Conservation (phyloP, 1,140 invertebrate species). For the Leptinotarsa lineolata region DNA sequence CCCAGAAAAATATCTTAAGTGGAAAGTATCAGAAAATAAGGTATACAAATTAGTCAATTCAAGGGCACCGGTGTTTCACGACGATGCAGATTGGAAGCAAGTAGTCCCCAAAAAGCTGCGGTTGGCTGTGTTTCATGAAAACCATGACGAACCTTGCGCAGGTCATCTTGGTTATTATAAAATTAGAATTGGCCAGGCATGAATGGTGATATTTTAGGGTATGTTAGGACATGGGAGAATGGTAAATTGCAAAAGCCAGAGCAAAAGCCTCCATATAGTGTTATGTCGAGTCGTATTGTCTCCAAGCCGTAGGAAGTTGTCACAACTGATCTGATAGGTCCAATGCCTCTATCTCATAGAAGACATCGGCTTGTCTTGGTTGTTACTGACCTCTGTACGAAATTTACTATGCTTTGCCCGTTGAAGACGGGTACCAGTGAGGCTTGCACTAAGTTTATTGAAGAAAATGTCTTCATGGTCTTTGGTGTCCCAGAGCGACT, state of each 20-base stretch:
- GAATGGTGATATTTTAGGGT: constrained; percentile 2
- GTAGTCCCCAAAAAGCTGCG: constrained; percentile 33
- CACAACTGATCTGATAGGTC: no score
- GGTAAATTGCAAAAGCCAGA: neutral
- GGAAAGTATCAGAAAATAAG: neutral
- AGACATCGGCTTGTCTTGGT: no score
- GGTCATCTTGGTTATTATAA: constrained; percentile 29
- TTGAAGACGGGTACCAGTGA: constrained; percentile 23
- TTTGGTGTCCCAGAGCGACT: constrained; percentile 32
- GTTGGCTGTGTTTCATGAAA: constrained; percentile 34
- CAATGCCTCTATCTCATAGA: no score
- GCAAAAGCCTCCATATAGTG: neutral
- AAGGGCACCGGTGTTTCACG: neutral
- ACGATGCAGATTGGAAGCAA: constrained; percentile 24
- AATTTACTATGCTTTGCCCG: neutral
- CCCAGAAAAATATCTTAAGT: neutral
- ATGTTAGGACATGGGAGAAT: constrained; percentile 6
- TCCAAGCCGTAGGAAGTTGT: constrained; percentile 25
- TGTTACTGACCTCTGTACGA: no score
- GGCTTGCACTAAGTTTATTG: neutral
- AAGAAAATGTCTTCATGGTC: constrained; percentile 33
- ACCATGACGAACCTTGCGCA: constrained; percentile 32
- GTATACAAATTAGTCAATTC: constrained; percentile 1
- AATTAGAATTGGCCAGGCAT: constrained; percentile 27
- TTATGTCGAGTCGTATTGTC: neutral